Evolutionary conservation across 1,140 invertebrate species (phyloP).

Genomic region (Melipona quadrifasciata): DNA sequence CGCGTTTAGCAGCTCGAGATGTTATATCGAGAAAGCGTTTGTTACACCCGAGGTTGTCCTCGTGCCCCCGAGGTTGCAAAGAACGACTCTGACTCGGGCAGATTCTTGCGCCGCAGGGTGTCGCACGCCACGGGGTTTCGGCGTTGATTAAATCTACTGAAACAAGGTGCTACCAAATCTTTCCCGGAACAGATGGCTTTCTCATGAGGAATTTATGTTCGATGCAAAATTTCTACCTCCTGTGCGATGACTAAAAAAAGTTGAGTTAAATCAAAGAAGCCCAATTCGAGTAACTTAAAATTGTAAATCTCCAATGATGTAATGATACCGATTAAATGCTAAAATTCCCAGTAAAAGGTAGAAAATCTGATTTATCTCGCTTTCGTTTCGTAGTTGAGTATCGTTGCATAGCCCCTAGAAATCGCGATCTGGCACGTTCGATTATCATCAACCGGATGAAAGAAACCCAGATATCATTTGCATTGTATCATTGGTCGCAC

Average conservation of each 20-base stretch:
- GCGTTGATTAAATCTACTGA: not conserved
- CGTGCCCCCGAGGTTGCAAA: not conserved
- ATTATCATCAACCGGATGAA: not conserved
- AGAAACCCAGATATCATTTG: not conserved
- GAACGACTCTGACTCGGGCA: not conserved
- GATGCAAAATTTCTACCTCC: too few relatives aligned
- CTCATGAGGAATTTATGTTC: too few relatives aligned
- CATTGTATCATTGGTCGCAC: not conserved
- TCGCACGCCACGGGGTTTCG: not conserved
- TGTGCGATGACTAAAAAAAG: too few relatives aligned
- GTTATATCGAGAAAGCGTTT: not conserved
- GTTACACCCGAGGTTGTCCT: not conserved
- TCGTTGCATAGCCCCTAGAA: not conserved
- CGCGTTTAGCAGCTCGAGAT: slow-evolving; percentile 1
- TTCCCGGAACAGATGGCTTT: too few relatives aligned
- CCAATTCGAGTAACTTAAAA: too few relatives aligned
- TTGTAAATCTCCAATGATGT: too few relatives aligned
- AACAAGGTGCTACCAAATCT: not conserved
- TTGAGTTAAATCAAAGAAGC: too few relatives aligned
- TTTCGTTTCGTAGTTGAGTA: not conserved
- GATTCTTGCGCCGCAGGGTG: not conserved
- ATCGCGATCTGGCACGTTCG: not conserved
- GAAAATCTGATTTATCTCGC: not conserved
- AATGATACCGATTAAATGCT: too few relatives aligned
- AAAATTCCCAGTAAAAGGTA: not conserved